Percentiles rank a stretch among this genome's conserved stretches.
phyloP scores from a whole-genome alignment of 2,797 vertebrate genomes.

The Harpagifer antarcticus region DNA sequence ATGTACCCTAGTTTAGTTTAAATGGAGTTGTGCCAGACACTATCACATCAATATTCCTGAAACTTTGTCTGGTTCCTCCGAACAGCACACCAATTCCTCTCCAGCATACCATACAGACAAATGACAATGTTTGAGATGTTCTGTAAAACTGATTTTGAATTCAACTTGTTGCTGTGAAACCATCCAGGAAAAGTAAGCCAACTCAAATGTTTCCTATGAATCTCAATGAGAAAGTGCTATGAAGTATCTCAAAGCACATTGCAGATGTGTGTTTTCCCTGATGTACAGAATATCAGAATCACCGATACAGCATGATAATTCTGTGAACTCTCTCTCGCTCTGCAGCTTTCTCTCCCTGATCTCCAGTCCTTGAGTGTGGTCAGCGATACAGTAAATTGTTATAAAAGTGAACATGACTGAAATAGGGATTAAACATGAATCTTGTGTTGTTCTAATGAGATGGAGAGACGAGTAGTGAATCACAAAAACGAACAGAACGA shows the following conservation, averaged over 20 bases:
- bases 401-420: constrained; percentile 21
- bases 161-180: constrained; percentile 45
- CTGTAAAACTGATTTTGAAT: constrained; percentile 40
- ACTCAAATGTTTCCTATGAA: constrained; percentile 55
- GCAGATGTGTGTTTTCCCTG: constrained; percentile 17
- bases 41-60: constrained; percentile 42
- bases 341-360: not conserved
- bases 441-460: constrained; percentile 49
- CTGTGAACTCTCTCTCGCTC: not conserved
- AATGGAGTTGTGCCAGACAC: constrained; percentile 21
- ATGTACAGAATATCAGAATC: constrained; percentile 37
- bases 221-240: constrained; percentile 52
- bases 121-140: constrained; percentile 35
- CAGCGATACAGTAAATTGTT: constrained; percentile 21
- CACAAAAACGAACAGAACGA: constrained; percentile 46
- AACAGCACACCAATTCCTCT: constrained; percentile 23
- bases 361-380: constrained; percentile 12
- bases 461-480: constrained; percentile 18
- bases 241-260: too few relatives aligned
- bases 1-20: constrained; percentile 24
- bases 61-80: constrained; percentile 31
- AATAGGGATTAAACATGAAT: constrained; percentile 46
- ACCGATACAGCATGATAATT: constrained; percentile 8
- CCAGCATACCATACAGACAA: constrained; percentile 29
- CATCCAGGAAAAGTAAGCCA: constrained; percentile 39